phyloP scores from a whole-genome alignment of 2,113 vertebrate genomes.

The Mormyrus lacerda region DNA sequence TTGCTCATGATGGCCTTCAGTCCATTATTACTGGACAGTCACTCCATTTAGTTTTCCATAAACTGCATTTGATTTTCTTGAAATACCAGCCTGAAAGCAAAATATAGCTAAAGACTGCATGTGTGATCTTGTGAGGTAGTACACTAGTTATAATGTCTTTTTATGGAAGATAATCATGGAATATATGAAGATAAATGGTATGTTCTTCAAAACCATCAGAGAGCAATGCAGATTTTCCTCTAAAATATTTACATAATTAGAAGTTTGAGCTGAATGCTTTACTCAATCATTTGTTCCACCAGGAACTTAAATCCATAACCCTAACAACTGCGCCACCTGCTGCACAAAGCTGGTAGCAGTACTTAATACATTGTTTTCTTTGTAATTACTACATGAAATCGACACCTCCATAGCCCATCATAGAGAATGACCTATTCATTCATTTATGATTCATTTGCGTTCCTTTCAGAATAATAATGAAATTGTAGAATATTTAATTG shows the following conservation, averaged over 20 bases:
- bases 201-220: constrained; percentile 1
- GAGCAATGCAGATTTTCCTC: neutral
- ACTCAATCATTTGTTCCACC: neutral
- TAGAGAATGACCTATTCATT: neutral
- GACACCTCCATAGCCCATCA: neutral
- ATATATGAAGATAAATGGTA: neutral
- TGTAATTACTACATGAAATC: neutral
- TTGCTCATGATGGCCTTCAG: neutral
- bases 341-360: neutral
- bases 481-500: neutral
- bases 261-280: neutral
- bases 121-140: neutral
- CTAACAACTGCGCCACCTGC: neutral
- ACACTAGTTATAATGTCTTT: neutral
- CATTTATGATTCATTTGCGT: neutral
- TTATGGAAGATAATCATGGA: neutral
- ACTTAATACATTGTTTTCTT: neutral
- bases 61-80: neutral
- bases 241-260: neutral
- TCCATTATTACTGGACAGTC: neutral
- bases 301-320: neutral
- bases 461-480: neutral
- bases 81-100: neutral
- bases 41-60: neutral
- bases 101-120: neutral